These are phyloP conservation scores for Tupaia tana DNA, from an alignment of 2,113 vertebrate genomes.

Conservation along the genomic window DNA sequence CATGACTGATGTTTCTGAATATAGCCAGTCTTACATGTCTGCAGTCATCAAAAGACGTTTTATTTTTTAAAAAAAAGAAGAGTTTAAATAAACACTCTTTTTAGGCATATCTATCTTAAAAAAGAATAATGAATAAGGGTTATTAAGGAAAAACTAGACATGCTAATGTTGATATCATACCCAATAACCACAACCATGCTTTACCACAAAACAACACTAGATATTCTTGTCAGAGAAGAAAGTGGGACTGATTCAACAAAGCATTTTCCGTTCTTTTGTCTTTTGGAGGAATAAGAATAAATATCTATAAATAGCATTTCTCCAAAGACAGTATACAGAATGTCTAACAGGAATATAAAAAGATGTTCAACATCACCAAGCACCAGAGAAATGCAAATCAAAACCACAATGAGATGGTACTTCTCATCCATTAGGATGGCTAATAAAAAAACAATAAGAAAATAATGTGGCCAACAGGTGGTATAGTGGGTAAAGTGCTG, in stretches of 20 bases:
- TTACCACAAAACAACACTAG: constrained; percentile 37
- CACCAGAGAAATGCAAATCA: constrained; percentile 51
- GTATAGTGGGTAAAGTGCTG: no score
- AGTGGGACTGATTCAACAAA: background rate
- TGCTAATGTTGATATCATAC: background rate
- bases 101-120: background rate
- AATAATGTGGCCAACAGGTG: no score
- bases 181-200: background rate
- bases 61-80: background rate
- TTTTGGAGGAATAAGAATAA: constrained; percentile 3
- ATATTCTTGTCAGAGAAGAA: constrained; percentile 45
- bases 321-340: background rate
- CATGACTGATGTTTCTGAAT: no score
- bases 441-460: background rate
- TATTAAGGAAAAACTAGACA: background rate
- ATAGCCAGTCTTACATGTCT: no score
- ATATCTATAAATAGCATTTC: constrained; percentile 42
- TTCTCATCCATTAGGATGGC: background rate
- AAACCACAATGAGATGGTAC: background rate
- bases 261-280: background rate
- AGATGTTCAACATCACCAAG: background rate
- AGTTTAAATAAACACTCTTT: constrained; percentile 26
- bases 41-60: no score
- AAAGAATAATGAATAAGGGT: background rate
- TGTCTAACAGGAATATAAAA: background rate